Evolutionary conservation across 2,797 vertebrate species (phyloP), one percentile per base, ranked within the genome.

Genomic region (Danio tinwini): DNA sequence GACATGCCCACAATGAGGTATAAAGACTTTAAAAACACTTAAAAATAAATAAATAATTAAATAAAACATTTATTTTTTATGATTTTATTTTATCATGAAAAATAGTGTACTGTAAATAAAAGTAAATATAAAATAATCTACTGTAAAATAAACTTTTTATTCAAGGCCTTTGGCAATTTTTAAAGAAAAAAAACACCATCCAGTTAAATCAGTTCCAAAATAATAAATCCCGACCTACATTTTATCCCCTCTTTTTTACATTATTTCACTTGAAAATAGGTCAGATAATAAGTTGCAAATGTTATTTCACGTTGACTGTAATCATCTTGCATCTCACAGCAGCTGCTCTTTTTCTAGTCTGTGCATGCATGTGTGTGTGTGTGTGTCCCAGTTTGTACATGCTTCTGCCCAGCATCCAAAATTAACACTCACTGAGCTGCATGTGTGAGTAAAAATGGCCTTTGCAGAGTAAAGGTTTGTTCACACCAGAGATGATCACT

Each of bases 341-440:
- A 61, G 80, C 29, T 71, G 50, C 7, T 76, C 39, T 69, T 50
- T 53, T 63, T 50, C 64, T 40, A 44, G 50, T 21, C 21, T 29
- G 13, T 67, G 29, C n/a, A 39, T 50, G 39, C 16, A 62, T 69
- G 62, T 65, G 3, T 49, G 37, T 61, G 29, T 39, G 45, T 40
- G 63, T 53, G 5, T 74, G 63, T 72, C 59, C 39, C 74, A 64
- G 58, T 71, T 40, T 73, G 73, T 77, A 77, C 47, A 47, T 80
- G 49, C 16, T 53, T 74, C 45, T 62, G 14, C 47, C 59, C 58
- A 74, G 45, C 16, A 9, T 74, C 55, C 70, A 58, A 73, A 58
- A 45, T 74, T 5, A 62, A 50, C n/a, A 40, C 47, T 63, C 59
- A 62, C 21, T 37, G 72, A 74, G 45, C 59, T 52, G 29, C 12